Base-by-base conservation (phyloP, 2,113 vertebrate species). In the Morone saxatilis region DNA sequence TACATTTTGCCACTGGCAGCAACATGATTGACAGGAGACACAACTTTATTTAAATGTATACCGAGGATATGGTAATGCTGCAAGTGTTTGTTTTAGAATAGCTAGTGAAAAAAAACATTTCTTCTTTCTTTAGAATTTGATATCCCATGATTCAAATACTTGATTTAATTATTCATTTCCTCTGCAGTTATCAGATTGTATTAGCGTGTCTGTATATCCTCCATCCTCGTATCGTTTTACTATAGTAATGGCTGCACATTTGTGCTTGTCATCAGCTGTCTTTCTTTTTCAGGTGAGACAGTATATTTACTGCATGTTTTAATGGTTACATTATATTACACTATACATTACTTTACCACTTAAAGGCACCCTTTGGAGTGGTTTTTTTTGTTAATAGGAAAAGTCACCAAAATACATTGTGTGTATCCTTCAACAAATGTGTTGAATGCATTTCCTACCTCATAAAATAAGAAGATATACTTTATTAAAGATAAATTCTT, bases 1-100 rank as follows among this genome's bases (percentile, higher is more conserved):
- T 22, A 41, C 54, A 72, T 79, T 72, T 54, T 76, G 38, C 75
- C 61, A 41, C 20, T 22, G 25, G 77, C 82, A 68, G n/a, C 43
- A 60, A 50, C 41, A 66, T 65, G 17, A 77, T 53, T 66, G 50
- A 65, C 80, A 78, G 17, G 45, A 1, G 14, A 71, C 41, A 12
- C 22, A 17, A 38, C 47, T 70, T 62, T 68, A 76, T 79, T 78
- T n/a, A 75, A 40, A 85, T 72, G 2, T 31, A 38, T 62, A 22
- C 38, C 17, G 10, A n/a, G 5, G 4, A 38, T 47, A 57, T 70
- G n/a, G 11, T 53, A 31, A 61, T 59, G 38, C 4, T 50, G 16
- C 2, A 0, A 25, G 47, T 51, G 71, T 75, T 61, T 76, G 14
- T 45, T 60, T 59, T 14, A 20, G 10, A 76, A 76, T 60, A 43